phyloP scores from a whole-genome alignment of 2,888 invertebrate genomes.

The Orgyia antiqua region DNA sequence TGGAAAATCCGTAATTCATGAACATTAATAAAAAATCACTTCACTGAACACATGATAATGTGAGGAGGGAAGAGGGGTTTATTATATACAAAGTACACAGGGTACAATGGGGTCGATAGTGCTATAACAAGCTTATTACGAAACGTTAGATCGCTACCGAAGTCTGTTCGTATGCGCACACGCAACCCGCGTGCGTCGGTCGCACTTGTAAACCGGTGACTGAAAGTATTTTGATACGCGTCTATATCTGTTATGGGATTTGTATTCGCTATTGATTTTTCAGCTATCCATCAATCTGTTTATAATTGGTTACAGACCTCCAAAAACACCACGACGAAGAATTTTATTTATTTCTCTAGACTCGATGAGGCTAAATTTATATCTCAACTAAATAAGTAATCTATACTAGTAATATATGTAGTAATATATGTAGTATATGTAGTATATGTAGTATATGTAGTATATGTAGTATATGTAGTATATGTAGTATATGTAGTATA shows the following conservation, averaged over 20 bases:
- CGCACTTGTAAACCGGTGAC: constrained; percentile 33
- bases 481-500: too few species aligned
- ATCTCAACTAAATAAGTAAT: too few species aligned
- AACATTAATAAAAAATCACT: constrained; percentile 19
- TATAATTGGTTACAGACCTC: too few species aligned
- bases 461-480: too few species aligned
- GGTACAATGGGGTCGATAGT: constrained; percentile 36
- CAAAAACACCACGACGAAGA: too few species aligned
- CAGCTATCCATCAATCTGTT: too few species aligned
- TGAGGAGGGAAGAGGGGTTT: constrained; percentile 3
- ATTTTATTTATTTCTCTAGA: too few species aligned
- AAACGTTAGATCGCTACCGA: constrained; percentile 39
- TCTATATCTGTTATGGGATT: constrained; percentile 13
- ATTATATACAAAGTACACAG: constrained; percentile 27
- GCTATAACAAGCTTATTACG: constrained; percentile 41
- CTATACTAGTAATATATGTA: too few species aligned
- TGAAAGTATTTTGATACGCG: constrained; percentile 27
- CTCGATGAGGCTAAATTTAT: too few species aligned
- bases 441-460: too few species aligned
- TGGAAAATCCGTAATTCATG: constrained; percentile 9
- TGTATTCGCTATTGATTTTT: constrained; percentile 5
- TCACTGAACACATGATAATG: constrained; percentile 25
- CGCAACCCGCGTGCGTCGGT: constrained; percentile 39
- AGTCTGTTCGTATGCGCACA: constrained; percentile 20
- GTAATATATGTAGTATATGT: too few species aligned